These are phyloP conservation scores for Trachymyrmex cornetzi DNA, from an alignment of 1,140 invertebrate genomes.

Conservation along the genomic window DNA sequence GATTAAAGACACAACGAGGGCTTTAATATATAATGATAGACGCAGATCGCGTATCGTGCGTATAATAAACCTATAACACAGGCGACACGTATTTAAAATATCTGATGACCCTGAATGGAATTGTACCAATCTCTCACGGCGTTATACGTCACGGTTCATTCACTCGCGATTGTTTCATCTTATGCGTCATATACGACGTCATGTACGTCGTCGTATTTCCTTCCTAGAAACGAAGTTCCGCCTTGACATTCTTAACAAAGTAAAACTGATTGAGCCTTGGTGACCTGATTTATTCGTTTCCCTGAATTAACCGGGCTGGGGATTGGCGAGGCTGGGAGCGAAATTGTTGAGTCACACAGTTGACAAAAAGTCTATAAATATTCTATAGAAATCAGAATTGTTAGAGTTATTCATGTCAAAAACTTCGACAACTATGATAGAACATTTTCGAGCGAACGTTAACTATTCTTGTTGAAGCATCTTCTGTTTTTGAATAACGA, in stretches of 20 bases:
- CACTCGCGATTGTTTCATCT: conserved; percentile 31
- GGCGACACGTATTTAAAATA: neutral
- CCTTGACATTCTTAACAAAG: neutral
- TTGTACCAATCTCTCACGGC: neutral
- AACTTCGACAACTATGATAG: neutral
- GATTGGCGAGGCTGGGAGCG: neutral
- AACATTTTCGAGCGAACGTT: neutral
- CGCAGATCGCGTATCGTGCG: neutral
- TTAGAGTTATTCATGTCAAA: neutral
- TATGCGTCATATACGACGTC: neutral
- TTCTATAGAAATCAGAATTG: neutral
- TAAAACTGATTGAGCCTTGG: conserved; percentile 32
- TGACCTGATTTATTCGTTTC: conserved; percentile 41
- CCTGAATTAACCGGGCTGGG: neutral
- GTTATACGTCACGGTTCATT: conserved; percentile 43
- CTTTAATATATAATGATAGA: neutral
- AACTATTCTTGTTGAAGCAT: neutral
- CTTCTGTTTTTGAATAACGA: neutral
- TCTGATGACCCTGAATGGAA: conserved; percentile 9
- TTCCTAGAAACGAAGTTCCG: conserved; percentile 6
- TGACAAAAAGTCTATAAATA: neutral
- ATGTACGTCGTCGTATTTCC: neutral
- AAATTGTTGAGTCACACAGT: conserved; percentile 36
- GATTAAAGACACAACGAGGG: neutral
- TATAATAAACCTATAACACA: neutral